Evolutionary conservation across 2,888 invertebrate genomes (phyloP), one percentile per base, ranked within the genome.

Genomic region (Galerucella nymphaeae): DNA sequence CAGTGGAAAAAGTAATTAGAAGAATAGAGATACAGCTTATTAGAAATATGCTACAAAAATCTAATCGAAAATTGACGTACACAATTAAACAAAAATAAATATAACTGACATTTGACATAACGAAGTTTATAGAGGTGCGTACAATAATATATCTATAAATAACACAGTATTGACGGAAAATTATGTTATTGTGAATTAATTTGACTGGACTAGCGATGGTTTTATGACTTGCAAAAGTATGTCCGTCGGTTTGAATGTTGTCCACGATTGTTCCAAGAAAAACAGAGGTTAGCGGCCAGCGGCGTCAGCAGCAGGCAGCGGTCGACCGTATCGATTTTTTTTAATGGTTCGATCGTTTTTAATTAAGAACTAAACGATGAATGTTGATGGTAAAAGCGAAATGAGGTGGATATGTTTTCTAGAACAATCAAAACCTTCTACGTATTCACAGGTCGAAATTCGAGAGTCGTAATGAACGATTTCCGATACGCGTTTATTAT

Each of bases 321-420:
- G 59, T 59, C 30, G 59, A 59, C 59, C 59, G 59, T 59, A 59
- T 59, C 59, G 58, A 59, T 59, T 59, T 59, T 53, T 58, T 59
- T 59, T 59, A 59, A 59, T 59, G 38, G 59, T 38, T 30, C 38
- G 59, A 59, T 59, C 59, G 30, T 59, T 58, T 59, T 59, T 59
- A 59, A 59, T 59, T 38, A 59, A 30, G 38, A 59, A 53, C 53
- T 53, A 53, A 53, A 53, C 53, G 53, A 53, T 16, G 8, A 9
- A 53, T 2, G 50, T 5, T 50, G 53, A 53, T 53, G 53, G 53
- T 53, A 53, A 16, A 16, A 53, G 18, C 18, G 53, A 53, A 53
- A 53, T 53, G 16, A 16, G 53, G 53, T 53, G 16, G 16, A 53
- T 53, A 53, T 53, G 53, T 53, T 16, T 53, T 53, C 10, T 53